These are phyloP conservation scores for Trichogramma evanescens DNA, from an alignment of 2,888 invertebrate genomes.

Conservation along the genomic window DNA sequence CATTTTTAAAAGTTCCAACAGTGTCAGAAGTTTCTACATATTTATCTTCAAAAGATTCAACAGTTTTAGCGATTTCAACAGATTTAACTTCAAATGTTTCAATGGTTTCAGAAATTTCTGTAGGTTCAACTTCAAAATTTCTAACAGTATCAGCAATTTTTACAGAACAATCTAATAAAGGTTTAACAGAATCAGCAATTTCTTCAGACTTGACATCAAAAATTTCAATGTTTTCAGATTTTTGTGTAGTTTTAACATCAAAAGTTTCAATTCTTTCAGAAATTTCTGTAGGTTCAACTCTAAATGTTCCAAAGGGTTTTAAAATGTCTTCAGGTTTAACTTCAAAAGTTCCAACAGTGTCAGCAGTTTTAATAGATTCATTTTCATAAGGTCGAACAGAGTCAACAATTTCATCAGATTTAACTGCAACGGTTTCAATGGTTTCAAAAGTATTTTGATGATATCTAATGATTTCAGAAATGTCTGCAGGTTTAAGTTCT, in stretches of 20 bases:
- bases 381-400: conserved; percentile 7
- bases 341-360: conserved; percentile 1
- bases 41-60: conserved; percentile 9
- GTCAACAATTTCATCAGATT: conserved; percentile 4
- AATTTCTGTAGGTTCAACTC: neutral
- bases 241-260: neutral
- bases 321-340: neutral
- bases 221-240: conserved; percentile 7
- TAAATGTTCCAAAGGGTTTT: neutral
- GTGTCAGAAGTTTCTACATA: neutral
- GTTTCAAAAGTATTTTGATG: neutral
- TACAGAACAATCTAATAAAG: neutral
- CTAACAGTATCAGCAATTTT: neutral
- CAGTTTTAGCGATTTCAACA: conserved; percentile 6
- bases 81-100: neutral
- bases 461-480: neutral
- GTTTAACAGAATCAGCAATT: conserved; percentile 1
- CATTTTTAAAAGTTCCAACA: conserved; percentile 4
- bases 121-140: neutral
- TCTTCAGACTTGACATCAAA: conserved; percentile 8
- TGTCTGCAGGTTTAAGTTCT: neutral
- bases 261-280: neutral
- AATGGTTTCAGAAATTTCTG: neutral
- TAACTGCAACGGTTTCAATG: neutral
- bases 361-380: neutral